Conservation (phyloP, 2,797 vertebrate genomes). For the Threskiornis aethiopicus region DNA sequence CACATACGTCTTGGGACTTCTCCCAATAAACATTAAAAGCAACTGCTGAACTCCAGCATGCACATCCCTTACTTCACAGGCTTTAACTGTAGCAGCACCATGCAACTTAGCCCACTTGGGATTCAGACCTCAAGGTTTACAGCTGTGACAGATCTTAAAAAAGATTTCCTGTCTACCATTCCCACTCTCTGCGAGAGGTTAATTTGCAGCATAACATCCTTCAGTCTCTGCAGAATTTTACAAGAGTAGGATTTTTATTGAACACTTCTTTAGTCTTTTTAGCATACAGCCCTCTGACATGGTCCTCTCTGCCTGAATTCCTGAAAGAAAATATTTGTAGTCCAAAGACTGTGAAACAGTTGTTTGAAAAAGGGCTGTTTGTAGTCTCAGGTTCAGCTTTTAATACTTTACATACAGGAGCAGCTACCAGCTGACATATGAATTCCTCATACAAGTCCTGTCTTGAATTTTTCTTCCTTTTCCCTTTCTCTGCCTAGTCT, state of each 20-base stretch:
- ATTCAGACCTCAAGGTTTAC: background rate
- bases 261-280: background rate
- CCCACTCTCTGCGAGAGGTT: background rate
- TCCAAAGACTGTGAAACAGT: background rate
- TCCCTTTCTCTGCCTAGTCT: background rate
- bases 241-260: background rate
- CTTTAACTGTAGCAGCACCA: background rate
- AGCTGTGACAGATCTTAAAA: background rate
- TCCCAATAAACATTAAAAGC: background rate
- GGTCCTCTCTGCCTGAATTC: background rate
- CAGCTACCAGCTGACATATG: background rate
- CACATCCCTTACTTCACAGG: background rate
- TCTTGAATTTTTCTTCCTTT: background rate
- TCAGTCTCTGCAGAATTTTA: background rate
- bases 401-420: background rate
- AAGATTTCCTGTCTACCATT: background rate
- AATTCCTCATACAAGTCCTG: background rate
- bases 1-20: background rate
- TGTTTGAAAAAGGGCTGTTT: background rate
- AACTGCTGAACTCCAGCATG: background rate
- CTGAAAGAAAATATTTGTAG: background rate
- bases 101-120: background rate
- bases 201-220: background rate
- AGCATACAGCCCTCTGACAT: background rate
- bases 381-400: background rate